A percentile compares a stretch with the other conserved stretches of the same genome.
These are phyloP conservation scores for Pipistrellus pygmaeus DNA, from an alignment of 2,797 vertebrate genomes.

Conservation along the genomic window DNA sequence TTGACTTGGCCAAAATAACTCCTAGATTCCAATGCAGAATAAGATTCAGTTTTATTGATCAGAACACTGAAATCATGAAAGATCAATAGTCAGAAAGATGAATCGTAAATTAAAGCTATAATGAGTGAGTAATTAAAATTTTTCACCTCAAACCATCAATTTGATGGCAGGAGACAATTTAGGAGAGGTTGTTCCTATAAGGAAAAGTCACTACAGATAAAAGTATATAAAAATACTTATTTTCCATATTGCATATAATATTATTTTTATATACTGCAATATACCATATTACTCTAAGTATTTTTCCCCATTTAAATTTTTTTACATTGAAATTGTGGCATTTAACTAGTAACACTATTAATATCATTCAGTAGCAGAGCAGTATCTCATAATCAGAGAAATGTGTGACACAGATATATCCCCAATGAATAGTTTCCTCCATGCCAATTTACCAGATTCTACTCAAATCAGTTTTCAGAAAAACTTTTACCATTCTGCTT, in stretches of 20 bases:
- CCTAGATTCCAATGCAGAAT: constrained; percentile 12
- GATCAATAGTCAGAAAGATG: neutral
- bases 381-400: neutral
- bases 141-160: neutral
- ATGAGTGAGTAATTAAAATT: neutral
- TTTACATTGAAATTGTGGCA: constrained; percentile 8
- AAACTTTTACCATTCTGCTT: neutral
- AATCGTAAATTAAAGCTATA: neutral
- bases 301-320: neutral
- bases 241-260: neutral
- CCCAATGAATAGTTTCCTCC: neutral
- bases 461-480: neutral
- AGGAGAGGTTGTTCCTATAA: neutral
- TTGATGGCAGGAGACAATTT: neutral
- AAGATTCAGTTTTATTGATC: neutral
- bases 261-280: neutral
- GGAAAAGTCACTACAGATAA: neutral
- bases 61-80: constrained; percentile 46
- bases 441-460: neutral
- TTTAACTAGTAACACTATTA: neutral
- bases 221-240: neutral
- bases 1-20: constrained; percentile 37
- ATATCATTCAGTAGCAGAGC: neutral
- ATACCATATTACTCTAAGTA: neutral
- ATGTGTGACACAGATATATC: neutral